These are phyloP conservation scores for Piezodorus guildinii DNA, from an alignment of 1,140 invertebrate genomes.

Conservation along the genomic window DNA sequence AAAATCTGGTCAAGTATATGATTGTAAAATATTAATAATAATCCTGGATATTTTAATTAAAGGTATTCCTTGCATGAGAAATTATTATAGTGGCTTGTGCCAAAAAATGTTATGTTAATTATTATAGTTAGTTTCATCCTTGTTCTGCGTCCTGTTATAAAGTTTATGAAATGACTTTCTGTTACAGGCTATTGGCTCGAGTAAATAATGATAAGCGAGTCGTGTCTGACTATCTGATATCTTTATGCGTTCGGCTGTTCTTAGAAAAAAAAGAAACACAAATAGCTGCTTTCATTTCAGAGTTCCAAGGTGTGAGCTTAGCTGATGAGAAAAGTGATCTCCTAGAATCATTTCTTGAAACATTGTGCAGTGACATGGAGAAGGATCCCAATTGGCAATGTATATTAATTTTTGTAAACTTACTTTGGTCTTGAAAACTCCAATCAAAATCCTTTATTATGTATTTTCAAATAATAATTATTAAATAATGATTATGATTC, in stretches of 20 bases:
- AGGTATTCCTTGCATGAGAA: too few species aligned
- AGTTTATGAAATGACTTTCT: too few species aligned
- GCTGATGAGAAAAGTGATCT: slow-evolving; percentile 73
- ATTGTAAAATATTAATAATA: too few species aligned
- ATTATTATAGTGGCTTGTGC: too few species aligned
- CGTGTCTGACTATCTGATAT: slow-evolving; percentile 64
- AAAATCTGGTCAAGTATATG: too few species aligned
- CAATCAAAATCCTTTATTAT: background rate
- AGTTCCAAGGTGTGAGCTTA: slow-evolving; percentile 61
- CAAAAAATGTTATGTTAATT: too few species aligned
- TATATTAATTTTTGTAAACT: slow-evolving; percentile 31
- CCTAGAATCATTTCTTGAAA: slow-evolving; percentile 50
- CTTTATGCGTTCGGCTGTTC: slow-evolving; percentile 67
- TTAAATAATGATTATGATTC: background rate
- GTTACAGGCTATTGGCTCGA: slow-evolving; percentile 45
- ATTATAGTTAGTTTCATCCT: too few species aligned
- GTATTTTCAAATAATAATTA: background rate
- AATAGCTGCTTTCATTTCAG: slow-evolving; percentile 54
- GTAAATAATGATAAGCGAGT: slow-evolving; percentile 58
- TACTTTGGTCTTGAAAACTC: background rate
- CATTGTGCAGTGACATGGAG: slow-evolving; percentile 48
- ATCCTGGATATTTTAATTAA: too few species aligned
- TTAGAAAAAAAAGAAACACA: slow-evolving; percentile 56
- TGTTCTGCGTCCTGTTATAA: too few species aligned
- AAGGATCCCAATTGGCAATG: slow-evolving; percentile 59